Evolutionary conservation across 2,113 vertebrate genomes (phyloP).

Genomic region (Panurus biarmicus): DNA sequence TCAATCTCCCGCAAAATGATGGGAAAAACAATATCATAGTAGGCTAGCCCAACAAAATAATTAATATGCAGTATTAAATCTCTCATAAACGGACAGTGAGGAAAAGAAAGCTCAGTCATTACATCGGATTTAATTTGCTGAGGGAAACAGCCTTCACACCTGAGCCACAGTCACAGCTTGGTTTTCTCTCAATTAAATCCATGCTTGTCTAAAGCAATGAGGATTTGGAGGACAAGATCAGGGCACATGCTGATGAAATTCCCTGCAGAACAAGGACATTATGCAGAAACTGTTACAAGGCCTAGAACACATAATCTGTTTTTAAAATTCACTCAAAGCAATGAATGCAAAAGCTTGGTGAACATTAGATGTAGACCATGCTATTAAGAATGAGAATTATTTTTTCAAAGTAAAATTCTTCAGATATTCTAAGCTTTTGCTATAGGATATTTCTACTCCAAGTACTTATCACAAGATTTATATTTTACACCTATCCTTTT

Average conservation of each 20-base stretch:
- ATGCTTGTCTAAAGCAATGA: slow-evolving; percentile 66
- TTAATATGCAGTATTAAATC: slow-evolving; percentile 69
- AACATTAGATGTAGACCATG: background rate
- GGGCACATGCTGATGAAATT: slow-evolving; percentile 64
- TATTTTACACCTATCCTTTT: background rate
- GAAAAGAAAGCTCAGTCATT: slow-evolving; percentile 63
- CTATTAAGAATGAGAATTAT: background rate
- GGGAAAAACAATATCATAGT: slow-evolving; percentile 61
- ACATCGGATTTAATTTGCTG: slow-evolving; percentile 67
- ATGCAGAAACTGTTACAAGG: slow-evolving; percentile 18
- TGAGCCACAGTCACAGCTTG: slow-evolving; percentile 65
- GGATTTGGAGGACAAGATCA: slow-evolving; percentile 62
- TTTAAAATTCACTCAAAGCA: slow-evolving; percentile 54
- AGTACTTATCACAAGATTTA: background rate
- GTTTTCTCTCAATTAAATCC: slow-evolving; percentile 72
- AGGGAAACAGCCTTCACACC: slow-evolving; percentile 66
- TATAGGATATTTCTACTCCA: background rate
- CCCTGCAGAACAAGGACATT: slow-evolving; percentile 59
- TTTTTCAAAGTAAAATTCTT: background rate
- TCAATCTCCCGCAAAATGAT: slow-evolving; percentile 55
- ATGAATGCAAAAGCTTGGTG: background rate
- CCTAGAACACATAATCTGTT: slow-evolving; percentile 23
- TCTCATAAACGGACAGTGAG: slow-evolving; percentile 30
- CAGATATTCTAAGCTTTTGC: background rate
- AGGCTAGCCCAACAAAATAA: slow-evolving; percentile 42